phyloP scores from a whole-genome alignment of 2,113 vertebrate genomes.

The Xiphophorus maculatus region DNA sequence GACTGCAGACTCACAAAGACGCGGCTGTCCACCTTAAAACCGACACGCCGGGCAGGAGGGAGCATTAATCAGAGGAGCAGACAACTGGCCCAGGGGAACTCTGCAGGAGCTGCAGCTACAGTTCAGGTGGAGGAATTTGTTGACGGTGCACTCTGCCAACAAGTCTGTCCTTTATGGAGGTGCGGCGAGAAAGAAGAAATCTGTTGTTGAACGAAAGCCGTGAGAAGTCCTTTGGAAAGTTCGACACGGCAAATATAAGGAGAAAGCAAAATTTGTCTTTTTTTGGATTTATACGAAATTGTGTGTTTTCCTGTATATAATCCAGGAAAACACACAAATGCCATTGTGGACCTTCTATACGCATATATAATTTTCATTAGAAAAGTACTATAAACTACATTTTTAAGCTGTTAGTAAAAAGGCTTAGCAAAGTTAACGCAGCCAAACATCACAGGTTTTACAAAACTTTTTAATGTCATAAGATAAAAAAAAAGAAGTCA shows the following conservation, averaged over 20 bases:
- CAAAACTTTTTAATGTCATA: too few relatives aligned
- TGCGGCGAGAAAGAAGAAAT: background rate
- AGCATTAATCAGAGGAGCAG: background rate
- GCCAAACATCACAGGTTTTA: too few relatives aligned
- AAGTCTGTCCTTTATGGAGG: background rate
- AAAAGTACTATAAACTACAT: too few relatives aligned
- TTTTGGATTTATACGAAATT: background rate
- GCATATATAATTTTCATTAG: too few relatives aligned
- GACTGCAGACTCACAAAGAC: background rate
- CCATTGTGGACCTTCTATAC: too few relatives aligned
- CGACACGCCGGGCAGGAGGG: background rate
- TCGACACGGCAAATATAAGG: background rate
- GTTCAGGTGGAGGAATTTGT: background rate
- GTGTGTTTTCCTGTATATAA: too few relatives aligned
- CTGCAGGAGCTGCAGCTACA: background rate
- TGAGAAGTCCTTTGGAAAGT: background rate
- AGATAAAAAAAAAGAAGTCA: too few relatives aligned
- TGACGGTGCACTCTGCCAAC: background rate
- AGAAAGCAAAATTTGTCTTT: background rate
- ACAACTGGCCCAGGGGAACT: background rate
- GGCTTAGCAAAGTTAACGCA: too few relatives aligned
- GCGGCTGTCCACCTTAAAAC: background rate
- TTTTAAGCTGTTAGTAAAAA: too few relatives aligned
- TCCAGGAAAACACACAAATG: too few relatives aligned
- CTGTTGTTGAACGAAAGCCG: background rate